Evolutionary conservation across 2,797 vertebrate species (phyloP), one percentile per base, ranked within the genome.

Genomic region (Sebastes paucispinis): DNA sequence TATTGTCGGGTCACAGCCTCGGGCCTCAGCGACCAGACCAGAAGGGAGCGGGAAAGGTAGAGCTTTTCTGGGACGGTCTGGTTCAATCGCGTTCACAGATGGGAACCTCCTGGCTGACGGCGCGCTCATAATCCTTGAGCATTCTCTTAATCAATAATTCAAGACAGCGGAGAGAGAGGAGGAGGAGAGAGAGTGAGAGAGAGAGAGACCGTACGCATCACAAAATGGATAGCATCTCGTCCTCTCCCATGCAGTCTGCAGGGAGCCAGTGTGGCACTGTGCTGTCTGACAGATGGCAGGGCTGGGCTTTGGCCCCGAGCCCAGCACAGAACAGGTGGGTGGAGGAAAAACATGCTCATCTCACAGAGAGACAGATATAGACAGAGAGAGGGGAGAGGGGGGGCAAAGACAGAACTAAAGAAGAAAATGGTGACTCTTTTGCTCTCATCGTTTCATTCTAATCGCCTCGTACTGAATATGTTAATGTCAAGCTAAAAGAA

Each of bases 241-340:
- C 27, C 64, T 79, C 71, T 86, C 50, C 52, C 59, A 24, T 67
- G 69, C 80, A 74, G 82, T 60, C 64, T 79, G 85, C 62, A 68
- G 59, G 69, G 88, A 86, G 81, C 65, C 70, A 27, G 72, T 68
- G 77, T 82, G 82, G 77, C 81, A 62, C 50, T 63, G 83, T 69
- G 80, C 81, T 13, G 83, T 74, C 80, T 85, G 47, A 86, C 90
- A 94, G 92, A 93, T 92, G 92, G 92, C 74, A 8, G 63, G 79
- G 85, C 79, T 1, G 66, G 75, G 82, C 73, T 83, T 75, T 91
- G 92, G 94, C 85, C 76, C 57, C 0, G 4, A 82, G 85, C 89
- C 81, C 83, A 62, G 81, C 24, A 8, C 63, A 69, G 87, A 92
- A 81, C 92, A 92, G 92, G 87, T 89, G 91, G 86, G 67, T 29